These are phyloP conservation scores for Actenoides lindsayi DNA, from an alignment of 2,113 vertebrate genomes.

Conservation along the genomic window DNA sequence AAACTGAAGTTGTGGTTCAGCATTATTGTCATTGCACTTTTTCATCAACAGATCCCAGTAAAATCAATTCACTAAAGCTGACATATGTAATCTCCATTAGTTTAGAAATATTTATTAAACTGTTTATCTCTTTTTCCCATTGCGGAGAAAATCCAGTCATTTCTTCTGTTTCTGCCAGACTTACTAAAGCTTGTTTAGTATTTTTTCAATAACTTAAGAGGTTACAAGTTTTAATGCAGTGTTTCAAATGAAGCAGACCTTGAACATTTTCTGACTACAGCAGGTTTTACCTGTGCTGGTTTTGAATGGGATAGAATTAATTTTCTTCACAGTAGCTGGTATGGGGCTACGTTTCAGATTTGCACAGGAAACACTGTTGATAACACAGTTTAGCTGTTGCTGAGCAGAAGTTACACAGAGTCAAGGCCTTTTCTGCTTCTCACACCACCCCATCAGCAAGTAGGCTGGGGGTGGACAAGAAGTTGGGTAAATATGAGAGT, in stretches of 20 bases:
- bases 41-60: not conserved
- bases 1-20: not conserved
- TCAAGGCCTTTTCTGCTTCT: not conserved
- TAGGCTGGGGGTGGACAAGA: not conserved
- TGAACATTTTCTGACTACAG: not conserved
- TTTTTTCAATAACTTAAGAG: not conserved
- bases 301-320: not conserved
- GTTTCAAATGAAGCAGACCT: not conserved
- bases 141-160: not conserved
- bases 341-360: not conserved
- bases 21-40: not conserved
- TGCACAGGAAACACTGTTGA: not conserved
- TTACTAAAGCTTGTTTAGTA: not conserved
- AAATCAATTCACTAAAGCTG: not conserved
- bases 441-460: rapidly evolving
- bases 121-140: not conserved
- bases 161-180: not conserved
- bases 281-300: not conserved
- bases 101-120: not conserved
- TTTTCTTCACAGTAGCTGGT: not conserved
- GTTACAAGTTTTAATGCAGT: not conserved
- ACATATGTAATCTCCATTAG: not conserved
- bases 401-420: no score
- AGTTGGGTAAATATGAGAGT: no score
- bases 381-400: not conserved